These are phyloP conservation scores for Pogonognathellus flavescens DNA, from an alignment of 1,140 invertebrate genomes.

Conservation along the genomic window DNA sequence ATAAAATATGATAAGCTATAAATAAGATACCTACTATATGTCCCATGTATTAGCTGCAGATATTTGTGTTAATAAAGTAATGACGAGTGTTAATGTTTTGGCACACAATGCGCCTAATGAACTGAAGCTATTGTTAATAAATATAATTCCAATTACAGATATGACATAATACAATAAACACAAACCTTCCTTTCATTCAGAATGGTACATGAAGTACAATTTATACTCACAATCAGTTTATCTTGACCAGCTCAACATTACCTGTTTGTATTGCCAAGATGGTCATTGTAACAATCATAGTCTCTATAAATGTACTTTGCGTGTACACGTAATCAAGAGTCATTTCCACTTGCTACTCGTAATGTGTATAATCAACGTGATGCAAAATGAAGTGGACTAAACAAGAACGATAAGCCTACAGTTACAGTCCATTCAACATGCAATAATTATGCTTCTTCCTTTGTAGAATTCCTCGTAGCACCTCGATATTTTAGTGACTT, in stretches of 20 bases:
- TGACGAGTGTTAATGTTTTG: too few species aligned
- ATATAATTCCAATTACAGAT: too few species aligned
- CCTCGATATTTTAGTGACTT: slow-evolving; percentile 17
- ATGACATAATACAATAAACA: too few species aligned
- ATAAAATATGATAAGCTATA: too few species aligned
- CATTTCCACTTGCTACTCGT: not conserved
- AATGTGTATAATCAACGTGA: not conserved
- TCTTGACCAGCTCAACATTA: not conserved
- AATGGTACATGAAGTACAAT: too few species aligned
- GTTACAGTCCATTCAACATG: not conserved
- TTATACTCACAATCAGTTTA: too few species aligned
- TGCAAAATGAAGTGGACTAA: not conserved
- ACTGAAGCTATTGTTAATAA: too few species aligned
- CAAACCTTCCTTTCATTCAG: too few species aligned
- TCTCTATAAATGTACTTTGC: slow-evolving; percentile 5
- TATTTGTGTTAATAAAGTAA: too few species aligned
- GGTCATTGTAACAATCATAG: not conserved
- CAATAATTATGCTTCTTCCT: not conserved
- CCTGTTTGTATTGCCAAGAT: not conserved
- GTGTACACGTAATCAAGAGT: slow-evolving; percentile 1
- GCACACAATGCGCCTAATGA: too few species aligned
- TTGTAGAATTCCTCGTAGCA: not conserved
- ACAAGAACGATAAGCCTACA: not conserved
- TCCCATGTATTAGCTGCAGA: too few species aligned
- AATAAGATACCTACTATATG: too few species aligned